Percentiles rank a stretch among this genome's conserved stretches.
Conservation (phyloP, 1,140 invertebrate species). For the Lepidotrigona ventralis region DNA sequence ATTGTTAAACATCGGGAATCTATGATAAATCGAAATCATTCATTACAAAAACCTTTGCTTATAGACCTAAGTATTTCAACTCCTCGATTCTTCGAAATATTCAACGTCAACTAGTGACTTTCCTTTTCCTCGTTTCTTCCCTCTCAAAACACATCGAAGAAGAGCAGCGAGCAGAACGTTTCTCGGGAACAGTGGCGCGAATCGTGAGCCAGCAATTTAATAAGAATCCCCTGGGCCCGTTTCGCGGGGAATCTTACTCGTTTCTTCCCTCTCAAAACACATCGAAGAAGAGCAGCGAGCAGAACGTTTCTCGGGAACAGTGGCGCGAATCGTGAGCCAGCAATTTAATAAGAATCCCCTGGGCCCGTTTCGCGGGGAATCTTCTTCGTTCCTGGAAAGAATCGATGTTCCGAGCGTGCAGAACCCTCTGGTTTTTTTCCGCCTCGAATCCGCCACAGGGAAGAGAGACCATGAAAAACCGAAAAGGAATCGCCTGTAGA, state of each 20-base stretch:
- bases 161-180: not conserved
- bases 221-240: not conserved
- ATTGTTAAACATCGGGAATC: too few species aligned
- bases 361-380: too few species aligned
- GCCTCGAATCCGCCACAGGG: not conserved
- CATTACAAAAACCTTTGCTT: too few species aligned
- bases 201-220: constrained; percentile 6
- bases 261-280: not conserved
- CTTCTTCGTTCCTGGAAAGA: not conserved
- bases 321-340: not conserved
- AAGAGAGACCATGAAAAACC: not conserved
- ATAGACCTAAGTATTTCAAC: not conserved
- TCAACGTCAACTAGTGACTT: not conserved
- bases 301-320: not conserved
- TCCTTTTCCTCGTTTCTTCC: not conserved
- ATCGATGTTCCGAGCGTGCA: not conserved
- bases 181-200: not conserved
- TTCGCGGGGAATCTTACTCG: too few species aligned
- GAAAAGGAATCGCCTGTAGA: not conserved
- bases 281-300: not conserved
- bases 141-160: not conserved
- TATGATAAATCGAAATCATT: too few species aligned
- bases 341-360: not conserved
- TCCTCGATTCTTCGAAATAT: not conserved
- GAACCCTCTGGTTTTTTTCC: not conserved